Base-by-base conservation (phyloP, 2,888 invertebrate genomes). In the Acanthosoma haemorrhoidale region DNA sequence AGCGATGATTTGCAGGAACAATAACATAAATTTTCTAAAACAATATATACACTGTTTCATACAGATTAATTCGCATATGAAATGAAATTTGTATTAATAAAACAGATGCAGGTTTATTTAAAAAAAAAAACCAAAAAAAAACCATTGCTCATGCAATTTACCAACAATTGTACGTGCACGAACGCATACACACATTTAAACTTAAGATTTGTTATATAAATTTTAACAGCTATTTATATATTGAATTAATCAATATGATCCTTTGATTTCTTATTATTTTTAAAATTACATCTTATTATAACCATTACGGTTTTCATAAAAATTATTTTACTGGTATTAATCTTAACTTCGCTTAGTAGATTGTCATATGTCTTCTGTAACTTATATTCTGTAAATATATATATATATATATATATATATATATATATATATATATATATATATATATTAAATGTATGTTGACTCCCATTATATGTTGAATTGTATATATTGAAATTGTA, bases 381-480 rank as follows among this genome's bases (percentile, higher is more conserved):
- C 43, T 43, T 43, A 43, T 43, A 43, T 43, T 43, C 43, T 21
- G 43, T 43, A 51, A 25, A n/a, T 41, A 16, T 16, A 4, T 69
- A 69, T 71, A 68, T 71, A 71, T 68, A 71, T 71, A 69, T 29
- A 71, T 69, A 71, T 59, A 71, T 69, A 69, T 63, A 68, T 71
- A 71, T 71, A 71, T 71, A 71, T 70, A 70, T 58, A 70, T 58
- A 70, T 59, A 70, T 64, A 68, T 67, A 61, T 61, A 63, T 69
- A 71, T 34, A 71, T 69, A 43, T 64, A 72, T 67, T 15, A 68
- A 63, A 61, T 60, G 64, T 68, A 70, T 68, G 57, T 38, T 16
- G 41, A 63, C 15, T 63, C 38, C 18, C 36, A 34, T 38, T 63
- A 25, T 41, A 21, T 41, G 41, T 63, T 63, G 41, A 39, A 41